Evolutionary conservation across 2,888 invertebrate species (phyloP), one percentile per base, ranked within the genome.

Genomic region (Euzophera pinguis): DNA sequence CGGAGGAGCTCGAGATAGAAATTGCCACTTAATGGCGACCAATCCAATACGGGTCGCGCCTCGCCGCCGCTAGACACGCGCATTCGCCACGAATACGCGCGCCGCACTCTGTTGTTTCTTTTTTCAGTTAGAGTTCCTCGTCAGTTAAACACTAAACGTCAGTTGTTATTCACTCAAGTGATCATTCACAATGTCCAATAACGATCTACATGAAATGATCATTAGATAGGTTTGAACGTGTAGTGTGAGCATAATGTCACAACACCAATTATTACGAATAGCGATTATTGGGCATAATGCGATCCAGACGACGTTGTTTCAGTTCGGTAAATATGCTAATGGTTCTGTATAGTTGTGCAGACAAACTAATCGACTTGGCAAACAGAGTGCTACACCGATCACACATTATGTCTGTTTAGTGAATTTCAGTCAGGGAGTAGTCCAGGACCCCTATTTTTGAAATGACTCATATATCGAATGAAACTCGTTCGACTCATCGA

Each of bases 321-420:
- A 45, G 34, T 16, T 32, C 16, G 14, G 32, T 45, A 45, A 45
- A 45, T 45, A 45, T 45, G 45, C 32, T 45, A 45, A 45, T 45
- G 45, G 27, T 43, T 43, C 8, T 2, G 45, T 45, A 32, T 16
- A 34, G 45, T 32, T 32, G 32, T 32, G 32, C 45, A 45, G 6
- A 45, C 45, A 45, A 43, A 45, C 45, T 45, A 45, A 45, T 45
- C 32, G 45, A 45, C 45, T 45, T 45, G 14, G 45, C 32, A 45
- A 45, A 45, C 45, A 45, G 8, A 9, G 16, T 32, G 5, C 22
- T 45, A 32, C 45, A n/a, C 14, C 14, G 32, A 45, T 32, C 32
- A 16, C 32, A 16, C 32, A 45, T 45, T 34, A 45, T 32, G 14
- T 1, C 32, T 32, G 10, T 32, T 6, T 32, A 9, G 7, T 32